Evolutionary conservation across 2,888 invertebrate genomes (phyloP).

Genomic region (Sympetrum striolatum): DNA sequence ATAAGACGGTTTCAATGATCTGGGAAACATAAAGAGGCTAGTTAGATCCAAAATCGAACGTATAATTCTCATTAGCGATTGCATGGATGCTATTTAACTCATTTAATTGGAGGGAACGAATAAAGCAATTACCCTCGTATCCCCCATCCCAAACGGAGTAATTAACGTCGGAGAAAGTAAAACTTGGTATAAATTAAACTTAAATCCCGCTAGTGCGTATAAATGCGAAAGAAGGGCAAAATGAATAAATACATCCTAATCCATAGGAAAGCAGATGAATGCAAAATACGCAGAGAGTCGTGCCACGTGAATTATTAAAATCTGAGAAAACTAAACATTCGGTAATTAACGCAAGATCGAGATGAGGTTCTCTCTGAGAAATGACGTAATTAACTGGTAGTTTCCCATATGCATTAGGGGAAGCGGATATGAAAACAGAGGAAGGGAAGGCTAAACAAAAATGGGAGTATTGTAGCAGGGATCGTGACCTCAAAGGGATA

Average conservation of each 20-base stretch:
- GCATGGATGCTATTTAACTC: not conserved
- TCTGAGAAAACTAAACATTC: not conserved
- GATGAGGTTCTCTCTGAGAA: not conserved
- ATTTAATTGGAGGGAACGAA: not conserved
- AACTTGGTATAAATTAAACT: not conserved
- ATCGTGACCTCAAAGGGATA: not conserved
- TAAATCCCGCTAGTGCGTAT: not conserved
- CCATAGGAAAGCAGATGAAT: not conserved
- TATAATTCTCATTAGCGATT: not conserved
- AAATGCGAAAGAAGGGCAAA: not conserved
- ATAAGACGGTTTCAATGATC: too few species aligned
- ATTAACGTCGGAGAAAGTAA: not conserved
- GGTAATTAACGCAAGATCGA: not conserved
- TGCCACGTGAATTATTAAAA: not conserved
- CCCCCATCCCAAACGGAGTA: not conserved
- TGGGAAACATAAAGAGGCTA: too few species aligned
- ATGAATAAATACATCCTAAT: not conserved
- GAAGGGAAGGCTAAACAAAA: not conserved
- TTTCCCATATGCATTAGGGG: not conserved
- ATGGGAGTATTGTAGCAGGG: not conserved
- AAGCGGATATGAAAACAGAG: not conserved
- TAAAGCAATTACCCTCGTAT: not conserved
- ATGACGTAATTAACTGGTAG: conserved; percentile 20
- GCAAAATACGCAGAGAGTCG: not conserved
- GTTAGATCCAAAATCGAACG: too few species aligned